These are phyloP conservation scores for Myotis yumanensis DNA, from an alignment of 2,113 vertebrate species.

Conservation along the genomic window DNA sequence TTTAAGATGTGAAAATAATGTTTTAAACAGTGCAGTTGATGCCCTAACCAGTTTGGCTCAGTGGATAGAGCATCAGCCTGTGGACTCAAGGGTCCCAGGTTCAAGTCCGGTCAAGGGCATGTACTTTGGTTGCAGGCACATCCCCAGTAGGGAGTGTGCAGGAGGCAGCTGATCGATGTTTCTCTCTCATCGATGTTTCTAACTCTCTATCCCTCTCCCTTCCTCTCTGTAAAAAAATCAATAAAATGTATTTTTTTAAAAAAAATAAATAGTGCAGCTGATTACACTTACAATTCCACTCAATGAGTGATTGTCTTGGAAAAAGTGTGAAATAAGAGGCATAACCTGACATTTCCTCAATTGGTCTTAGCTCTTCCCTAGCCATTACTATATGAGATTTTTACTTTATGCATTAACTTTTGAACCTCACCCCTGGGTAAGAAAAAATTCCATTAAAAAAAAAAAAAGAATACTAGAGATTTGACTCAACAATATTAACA, in stretches of 20 bases:
- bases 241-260: too few species aligned
- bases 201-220: too few species aligned
- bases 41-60: too few species aligned
- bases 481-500: not conserved
- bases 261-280: not conserved
- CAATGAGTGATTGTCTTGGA: not conserved
- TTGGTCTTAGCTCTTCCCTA: not conserved
- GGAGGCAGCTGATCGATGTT: too few species aligned
- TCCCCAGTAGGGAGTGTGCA: too few species aligned
- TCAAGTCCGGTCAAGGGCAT: too few species aligned
- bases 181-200: too few species aligned
- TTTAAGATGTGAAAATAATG: not conserved
- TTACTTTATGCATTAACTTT: slow-evolving; percentile 37
- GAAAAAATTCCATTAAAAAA: not conserved
- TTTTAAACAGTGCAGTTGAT: not conserved
- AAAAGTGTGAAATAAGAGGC: not conserved
- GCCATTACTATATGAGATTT: not conserved
- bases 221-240: too few species aligned
- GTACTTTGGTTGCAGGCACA: too few species aligned
- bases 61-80: too few species aligned
- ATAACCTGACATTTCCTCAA: not conserved
- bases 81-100: too few species aligned
- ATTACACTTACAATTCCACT: slow-evolving; percentile 31
- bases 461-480: slow-evolving; percentile 3
- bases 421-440: not conserved